Evolutionary conservation across 2,113 vertebrate species (phyloP), one percentile per base, ranked within the genome.

Genomic region (Planiliza haematocheilus): DNA sequence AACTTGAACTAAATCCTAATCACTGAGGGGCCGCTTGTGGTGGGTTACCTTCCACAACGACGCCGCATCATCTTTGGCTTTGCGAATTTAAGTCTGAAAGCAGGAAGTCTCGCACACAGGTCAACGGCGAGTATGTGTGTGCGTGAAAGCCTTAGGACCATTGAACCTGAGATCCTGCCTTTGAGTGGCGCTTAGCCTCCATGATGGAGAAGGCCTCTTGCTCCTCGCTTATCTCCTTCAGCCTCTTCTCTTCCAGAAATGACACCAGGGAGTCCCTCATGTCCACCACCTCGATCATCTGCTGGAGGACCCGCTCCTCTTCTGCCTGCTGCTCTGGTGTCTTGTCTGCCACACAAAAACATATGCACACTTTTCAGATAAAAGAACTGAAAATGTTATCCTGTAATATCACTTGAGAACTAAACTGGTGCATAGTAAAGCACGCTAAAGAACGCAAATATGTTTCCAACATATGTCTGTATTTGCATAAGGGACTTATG

Each of bases 211-310:
- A 86, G 18, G 81, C 82, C 49, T 93, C 85, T 5, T 90, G 88
- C 66, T 92, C 90, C 58, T 92, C 87, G 4, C 83, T 89, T 4
- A 96, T 90, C 90, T 97, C 95, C 0, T 93, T 96, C 84, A 96
- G 94, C 82, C 97, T 90, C 87, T 95, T 93, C 74, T 97, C 94
- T 4, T 99, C 97, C 87, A 95, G 93, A 50, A 98, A 86, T 1
- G 93, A 86, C 70, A 99, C 97, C 81, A 99, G 91, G 14, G 91
- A 74, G 34, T 98, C 93, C 64, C 96, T 92, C 92, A 96, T 94
- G 85, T 97, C 93, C 87, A 98, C 96, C 85, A 98, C 95, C 0
- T 96, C 94, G 53, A 98, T 20, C 93, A 95, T 93, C 91, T 96
- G 87, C 20, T 68, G 87, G 34, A 97, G 90, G 77, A 94, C 79